Percentiles rank a stretch among this genome's conserved stretches.
Evolutionary conservation across 53 echinoderm and acorn worm genomes (phyloP).

Genomic region (Crossaster papposus): DNA sequence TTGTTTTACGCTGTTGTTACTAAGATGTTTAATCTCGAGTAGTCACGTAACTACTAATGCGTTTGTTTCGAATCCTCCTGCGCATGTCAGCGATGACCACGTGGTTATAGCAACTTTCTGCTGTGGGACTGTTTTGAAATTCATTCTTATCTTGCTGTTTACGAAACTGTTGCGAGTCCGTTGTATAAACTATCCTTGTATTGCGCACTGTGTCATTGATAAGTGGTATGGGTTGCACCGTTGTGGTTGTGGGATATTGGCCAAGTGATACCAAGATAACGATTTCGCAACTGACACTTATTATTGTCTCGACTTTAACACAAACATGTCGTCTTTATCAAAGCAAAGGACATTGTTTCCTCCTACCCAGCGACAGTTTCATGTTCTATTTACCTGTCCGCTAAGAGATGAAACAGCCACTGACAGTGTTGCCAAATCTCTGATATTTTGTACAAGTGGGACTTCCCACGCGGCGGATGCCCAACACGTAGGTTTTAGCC

Average conservation of each 20-base stretch:
- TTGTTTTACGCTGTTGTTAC: neutral
- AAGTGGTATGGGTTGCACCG: neutral
- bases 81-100: neutral
- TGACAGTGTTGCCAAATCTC: neutral
- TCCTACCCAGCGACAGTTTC: neutral
- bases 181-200: neutral
- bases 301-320: neutral
- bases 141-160: neutral
- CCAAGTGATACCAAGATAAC: neutral
- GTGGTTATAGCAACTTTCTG: neutral
- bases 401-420: neutral
- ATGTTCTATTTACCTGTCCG: neutral
- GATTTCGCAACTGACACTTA: neutral
- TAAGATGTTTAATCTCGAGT: neutral
- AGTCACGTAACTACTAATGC: neutral
- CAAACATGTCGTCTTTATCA: too few relatives aligned
- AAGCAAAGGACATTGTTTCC: neutral
- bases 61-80: neutral
- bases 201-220: neutral
- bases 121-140: neutral
- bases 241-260: neutral
- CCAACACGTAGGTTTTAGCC: neutral
- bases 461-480: constrained; percentile 12
- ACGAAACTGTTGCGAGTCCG: neutral
- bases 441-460: neutral